Percentiles rank a stretch among this genome's conserved stretches.
These are phyloP conservation scores for Dromaius novaehollandiae DNA, from an alignment of 2,113 vertebrate species.

Conservation along the genomic window DNA sequence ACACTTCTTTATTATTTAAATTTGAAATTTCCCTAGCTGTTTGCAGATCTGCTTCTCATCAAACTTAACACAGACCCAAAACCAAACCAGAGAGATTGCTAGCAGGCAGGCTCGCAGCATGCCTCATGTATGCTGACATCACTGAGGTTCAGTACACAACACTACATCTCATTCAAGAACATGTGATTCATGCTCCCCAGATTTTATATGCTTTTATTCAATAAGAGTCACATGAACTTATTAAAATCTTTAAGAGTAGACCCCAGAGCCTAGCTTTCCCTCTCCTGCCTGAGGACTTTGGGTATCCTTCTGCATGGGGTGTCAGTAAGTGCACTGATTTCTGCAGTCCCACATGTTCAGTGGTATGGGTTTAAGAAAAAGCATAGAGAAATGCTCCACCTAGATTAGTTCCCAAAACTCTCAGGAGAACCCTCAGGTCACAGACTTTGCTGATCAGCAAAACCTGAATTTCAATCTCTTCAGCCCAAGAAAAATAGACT, in stretches of 20 bases:
- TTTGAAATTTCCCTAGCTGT: neutral
- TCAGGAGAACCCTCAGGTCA: neutral
- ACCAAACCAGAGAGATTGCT: neutral
- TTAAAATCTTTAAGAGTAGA: neutral
- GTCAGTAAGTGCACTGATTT: neutral
- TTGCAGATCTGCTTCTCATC: neutral
- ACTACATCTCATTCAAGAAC: neutral
- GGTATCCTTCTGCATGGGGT: fast-evolving
- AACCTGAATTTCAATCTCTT: neutral
- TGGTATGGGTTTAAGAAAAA: neutral
- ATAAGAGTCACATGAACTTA: neutral
- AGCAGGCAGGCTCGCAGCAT: neutral
- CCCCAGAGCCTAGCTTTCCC: neutral
- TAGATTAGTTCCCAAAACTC: neutral
- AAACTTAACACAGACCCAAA: neutral
- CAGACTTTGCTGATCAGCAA: fast-evolving
- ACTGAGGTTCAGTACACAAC: neutral
- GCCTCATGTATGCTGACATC: neutral
- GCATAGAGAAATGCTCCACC: neutral
- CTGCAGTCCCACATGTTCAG: neutral
- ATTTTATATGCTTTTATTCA: neutral
- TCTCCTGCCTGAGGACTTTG: neutral
- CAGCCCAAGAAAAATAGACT: neutral
- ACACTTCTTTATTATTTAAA: neutral
- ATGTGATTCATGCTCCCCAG: neutral